Base-by-base conservation (phyloP, 2,113 vertebrate genomes). In the Tapirus terrestris region DNA sequence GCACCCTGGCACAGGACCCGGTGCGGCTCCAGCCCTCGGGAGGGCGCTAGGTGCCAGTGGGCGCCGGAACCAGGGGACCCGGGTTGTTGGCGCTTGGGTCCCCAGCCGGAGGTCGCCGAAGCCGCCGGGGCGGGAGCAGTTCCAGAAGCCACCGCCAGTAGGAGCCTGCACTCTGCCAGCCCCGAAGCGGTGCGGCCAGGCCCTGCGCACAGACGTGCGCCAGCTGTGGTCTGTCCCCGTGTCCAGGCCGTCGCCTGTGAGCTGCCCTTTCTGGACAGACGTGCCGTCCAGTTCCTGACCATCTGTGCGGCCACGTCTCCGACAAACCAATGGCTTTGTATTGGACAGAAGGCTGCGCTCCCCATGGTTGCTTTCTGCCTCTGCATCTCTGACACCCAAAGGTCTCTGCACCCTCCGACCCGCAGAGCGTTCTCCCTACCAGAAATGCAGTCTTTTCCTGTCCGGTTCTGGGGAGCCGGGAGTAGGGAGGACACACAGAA, bases 131-230 rank as follows among this genome's bases (percentile, higher is more conserved):
- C 33, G 11, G 51, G 70, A 67, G 89, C 89, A 75, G n/a, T 84
- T 73, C 29, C 86, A 0, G 17, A 43, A 92, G 63, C 61, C 33
- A 27, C 92, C 98, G 77, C 97, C 97, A 98, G 97, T 97, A 91
- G 98, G 97, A 94, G 96, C 81, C 94, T 89, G 87, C 72, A 76
- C 61, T 70, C 67, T 65, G 80, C 92, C 61, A 33, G 45, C 89
- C 10, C 25, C 29, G 25, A 23, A 21, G 86, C 1, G 7, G 65
- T 70, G 6, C 7, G 1, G 27, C 39, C 13, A 7, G 39, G 39
- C 48, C 51, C 86, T 0, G 70, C 8, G 39, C 83, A 43, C 97
- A 95, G 48, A 80, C 51, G 95, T 56, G 82, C n/a, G 29, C 93
- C 92, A 96, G 92, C 92, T 92, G 81, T 7, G 25, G 29, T 25